These are phyloP conservation scores for Lucilia sericata DNA, from an alignment of 1,140 invertebrate species.

Conservation along the genomic window DNA sequence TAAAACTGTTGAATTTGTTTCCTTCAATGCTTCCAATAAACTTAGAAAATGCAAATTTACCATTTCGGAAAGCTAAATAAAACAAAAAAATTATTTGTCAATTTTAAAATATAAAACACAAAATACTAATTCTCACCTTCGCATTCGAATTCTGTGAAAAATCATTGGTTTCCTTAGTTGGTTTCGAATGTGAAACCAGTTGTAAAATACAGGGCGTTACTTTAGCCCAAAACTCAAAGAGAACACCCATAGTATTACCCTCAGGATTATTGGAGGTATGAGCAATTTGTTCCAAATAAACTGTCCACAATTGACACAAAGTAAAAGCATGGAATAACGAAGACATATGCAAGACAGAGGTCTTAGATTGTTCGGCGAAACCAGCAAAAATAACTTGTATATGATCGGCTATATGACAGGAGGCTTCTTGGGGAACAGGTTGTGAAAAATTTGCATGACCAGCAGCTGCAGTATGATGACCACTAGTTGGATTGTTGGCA, in stretches of 20 bases:
- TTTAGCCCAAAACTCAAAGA: conserved; percentile 99
- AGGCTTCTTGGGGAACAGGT: conserved; percentile 95
- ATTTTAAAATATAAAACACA: background rate
- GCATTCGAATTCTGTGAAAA: conserved; percentile 61
- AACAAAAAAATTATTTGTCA: conserved; percentile 49
- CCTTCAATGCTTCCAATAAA: conserved; percentile 93
- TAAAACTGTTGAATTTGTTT: conserved; percentile 94
- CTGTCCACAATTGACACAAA: conserved; percentile 94
- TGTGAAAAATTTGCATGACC: conserved; percentile 72
- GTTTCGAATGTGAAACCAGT: conserved; percentile 92
- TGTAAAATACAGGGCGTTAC: conserved; percentile 96
- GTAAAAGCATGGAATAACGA: conserved; percentile 86
- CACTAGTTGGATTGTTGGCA: background rate
- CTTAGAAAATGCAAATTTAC: conserved; percentile 97
- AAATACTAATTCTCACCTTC: conserved; percentile 50
- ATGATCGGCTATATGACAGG: conserved; percentile 96
- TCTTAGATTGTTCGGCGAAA: conserved; percentile 96
- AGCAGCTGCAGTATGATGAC: conserved; percentile 52
- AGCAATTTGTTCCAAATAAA: conserved; percentile 94
- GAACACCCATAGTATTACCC: conserved; percentile 81
- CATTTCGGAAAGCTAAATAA: conserved; percentile 90
- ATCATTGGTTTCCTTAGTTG: conserved; percentile 69
- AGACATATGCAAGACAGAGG: conserved; percentile 92
- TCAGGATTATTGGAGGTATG: conserved; percentile 77
- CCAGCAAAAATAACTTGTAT: conserved; percentile 95